Percentiles rank a stretch among this genome's conserved stretches.
These are phyloP conservation scores for Centropus unirufus DNA, from an alignment of 2,113 vertebrate genomes.

Conservation along the genomic window DNA sequence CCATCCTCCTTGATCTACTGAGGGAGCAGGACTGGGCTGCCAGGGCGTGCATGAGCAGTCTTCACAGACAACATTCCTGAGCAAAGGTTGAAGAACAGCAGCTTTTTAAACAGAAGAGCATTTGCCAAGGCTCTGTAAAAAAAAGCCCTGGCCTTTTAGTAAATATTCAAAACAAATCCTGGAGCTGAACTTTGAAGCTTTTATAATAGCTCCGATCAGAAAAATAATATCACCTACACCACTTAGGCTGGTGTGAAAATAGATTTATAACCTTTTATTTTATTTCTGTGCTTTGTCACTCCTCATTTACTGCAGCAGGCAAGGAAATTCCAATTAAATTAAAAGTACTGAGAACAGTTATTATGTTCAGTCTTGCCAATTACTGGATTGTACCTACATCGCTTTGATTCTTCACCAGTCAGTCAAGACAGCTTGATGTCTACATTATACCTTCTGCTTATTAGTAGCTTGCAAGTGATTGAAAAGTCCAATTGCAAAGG, in stretches of 20 bases:
- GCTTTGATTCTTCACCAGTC: conserved; percentile 63
- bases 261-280: conserved; percentile 61
- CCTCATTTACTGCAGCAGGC: conserved; percentile 62
- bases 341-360: conserved; percentile 65
- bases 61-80: neutral
- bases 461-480: conserved; percentile 59
- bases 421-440: conserved; percentile 72
- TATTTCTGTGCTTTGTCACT: conserved; percentile 60
- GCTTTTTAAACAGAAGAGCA: neutral
- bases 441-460: conserved; percentile 64
- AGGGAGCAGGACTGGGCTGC: neutral
- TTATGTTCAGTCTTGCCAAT: conserved; percentile 68
- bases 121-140: neutral
- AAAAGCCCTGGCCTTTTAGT: neutral
- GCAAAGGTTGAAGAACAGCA: conserved; percentile 8
- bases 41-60: neutral
- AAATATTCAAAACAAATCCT: conserved; percentile 62
- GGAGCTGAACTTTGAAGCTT: conserved; percentile 45
- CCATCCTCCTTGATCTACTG: neutral
- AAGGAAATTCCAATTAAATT: conserved; percentile 70
- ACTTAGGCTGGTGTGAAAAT: conserved; percentile 37
- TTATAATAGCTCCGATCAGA: conserved; percentile 18
- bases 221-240: conserved; percentile 37
- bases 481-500: conserved; percentile 60
- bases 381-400: conserved; percentile 54